Conservation (phyloP, 2,113 vertebrate genomes). For the Peromyscus leucopus region DNA sequence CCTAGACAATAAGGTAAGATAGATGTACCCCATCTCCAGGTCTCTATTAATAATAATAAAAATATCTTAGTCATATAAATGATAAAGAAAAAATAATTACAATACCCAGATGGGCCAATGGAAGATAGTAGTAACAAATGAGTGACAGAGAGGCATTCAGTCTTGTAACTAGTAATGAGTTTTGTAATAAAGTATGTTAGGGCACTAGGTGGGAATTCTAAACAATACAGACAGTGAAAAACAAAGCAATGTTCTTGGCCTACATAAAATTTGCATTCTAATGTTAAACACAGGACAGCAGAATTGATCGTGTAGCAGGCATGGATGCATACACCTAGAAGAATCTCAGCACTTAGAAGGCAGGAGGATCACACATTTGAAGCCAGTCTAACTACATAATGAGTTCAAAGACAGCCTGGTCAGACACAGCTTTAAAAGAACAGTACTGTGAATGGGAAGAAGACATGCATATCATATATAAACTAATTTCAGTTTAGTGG, state of each 20-base stretch:
- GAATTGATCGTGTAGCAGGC: not conserved
- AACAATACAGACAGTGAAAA: not conserved
- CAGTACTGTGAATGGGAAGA: not conserved
- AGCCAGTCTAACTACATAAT: not conserved
- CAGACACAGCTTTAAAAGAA: not conserved
- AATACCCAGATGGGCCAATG: not conserved
- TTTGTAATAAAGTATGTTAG: not conserved
- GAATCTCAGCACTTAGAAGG: not conserved
- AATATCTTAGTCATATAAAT: not conserved
- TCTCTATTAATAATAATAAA: slow-evolving; percentile 1
- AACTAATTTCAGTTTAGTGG: not conserved
- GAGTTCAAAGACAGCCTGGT: not conserved
- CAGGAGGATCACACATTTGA: not conserved
- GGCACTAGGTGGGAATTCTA: not conserved
- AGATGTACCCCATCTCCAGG: not conserved
- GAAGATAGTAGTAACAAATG: not conserved
- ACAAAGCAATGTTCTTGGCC: not conserved
- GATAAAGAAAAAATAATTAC: not conserved
- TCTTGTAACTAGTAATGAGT: not conserved
- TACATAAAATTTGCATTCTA: slow-evolving; percentile 25
- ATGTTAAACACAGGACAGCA: slow-evolving; percentile 7
- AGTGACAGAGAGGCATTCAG: not conserved
- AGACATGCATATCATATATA: not conserved
- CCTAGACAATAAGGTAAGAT: not conserved
- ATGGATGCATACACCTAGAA: not conserved